phyloP scores from a whole-genome alignment of 2,888 invertebrate species.

The Rotaria sp. region DNA sequence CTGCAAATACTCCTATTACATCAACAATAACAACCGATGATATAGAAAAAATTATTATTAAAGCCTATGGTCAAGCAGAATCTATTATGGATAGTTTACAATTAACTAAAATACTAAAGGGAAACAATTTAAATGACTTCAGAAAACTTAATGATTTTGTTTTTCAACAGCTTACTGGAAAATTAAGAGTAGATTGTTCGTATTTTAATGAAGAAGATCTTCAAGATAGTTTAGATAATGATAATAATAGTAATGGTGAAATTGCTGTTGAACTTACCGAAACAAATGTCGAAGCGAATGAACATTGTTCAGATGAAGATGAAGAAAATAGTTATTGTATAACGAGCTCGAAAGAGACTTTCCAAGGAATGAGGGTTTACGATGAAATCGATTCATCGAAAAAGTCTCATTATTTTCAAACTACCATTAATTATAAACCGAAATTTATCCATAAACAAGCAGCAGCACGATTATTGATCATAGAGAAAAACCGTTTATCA shows the following conservation, averaged over 20 bases:
- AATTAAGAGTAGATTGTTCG: not conserved
- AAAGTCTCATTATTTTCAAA: conserved; percentile 6
- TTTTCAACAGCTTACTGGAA: not conserved
- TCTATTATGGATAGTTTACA: not conserved
- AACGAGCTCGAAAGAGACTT: not conserved
- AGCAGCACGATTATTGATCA: not conserved
- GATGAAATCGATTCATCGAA: not conserved
- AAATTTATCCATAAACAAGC: not conserved
- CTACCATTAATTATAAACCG: not conserved
- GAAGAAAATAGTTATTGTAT: not conserved
- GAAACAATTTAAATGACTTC: not conserved
- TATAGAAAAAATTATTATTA: not conserved
- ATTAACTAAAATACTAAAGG: not conserved
- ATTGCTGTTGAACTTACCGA: not conserved
- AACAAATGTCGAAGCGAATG: not conserved
- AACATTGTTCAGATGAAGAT: not conserved
- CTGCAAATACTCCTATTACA: not conserved
- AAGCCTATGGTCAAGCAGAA: not conserved
- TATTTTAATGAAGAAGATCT: not conserved
- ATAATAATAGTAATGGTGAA: not conserved
- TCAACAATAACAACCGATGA: not conserved
- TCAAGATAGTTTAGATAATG: not conserved
- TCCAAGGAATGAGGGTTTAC: not conserved
- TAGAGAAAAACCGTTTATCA: not conserved
- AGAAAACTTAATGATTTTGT: not conserved